phyloP scores from a whole-genome alignment of 2,888 invertebrate species.

The Pyralis farinalis region DNA sequence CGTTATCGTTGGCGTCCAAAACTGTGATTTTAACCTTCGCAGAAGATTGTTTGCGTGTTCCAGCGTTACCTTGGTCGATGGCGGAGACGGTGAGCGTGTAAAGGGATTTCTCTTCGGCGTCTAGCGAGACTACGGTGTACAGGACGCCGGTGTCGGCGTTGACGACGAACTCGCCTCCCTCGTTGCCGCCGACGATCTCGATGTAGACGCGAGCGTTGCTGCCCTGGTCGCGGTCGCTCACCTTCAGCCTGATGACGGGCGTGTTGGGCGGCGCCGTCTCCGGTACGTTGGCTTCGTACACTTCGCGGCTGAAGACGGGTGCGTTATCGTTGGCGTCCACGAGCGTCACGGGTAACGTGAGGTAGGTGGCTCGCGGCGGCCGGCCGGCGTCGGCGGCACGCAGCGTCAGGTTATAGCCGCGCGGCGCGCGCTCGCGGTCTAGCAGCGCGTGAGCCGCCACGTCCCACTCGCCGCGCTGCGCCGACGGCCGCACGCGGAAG shows the following conservation, averaged over 20 bases:
- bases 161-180: conserved; percentile 92
- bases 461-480: conserved; percentile 86
- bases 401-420: conserved; percentile 93
- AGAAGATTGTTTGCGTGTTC: conserved; percentile 91
- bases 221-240: conserved; percentile 91
- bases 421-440: conserved; percentile 88
- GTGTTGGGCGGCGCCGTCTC: conserved; percentile 95
- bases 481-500: conserved; percentile 86
- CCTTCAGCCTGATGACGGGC: conserved; percentile 92
- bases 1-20: conserved; percentile 96
- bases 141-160: conserved; percentile 94
- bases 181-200: conserved; percentile 95
- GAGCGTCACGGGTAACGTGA: conserved; percentile 90
- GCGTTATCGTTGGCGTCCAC: conserved; percentile 92
- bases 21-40: conserved; percentile 95
- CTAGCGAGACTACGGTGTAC: conserved; percentile 89
- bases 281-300: conserved; percentile 92
- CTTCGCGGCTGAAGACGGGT: conserved; percentile 92
- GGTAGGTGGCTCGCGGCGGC: conserved; percentile 89
- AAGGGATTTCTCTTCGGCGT: conserved; percentile 91
- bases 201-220: conserved; percentile 92
- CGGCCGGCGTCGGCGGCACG: conserved; percentile 91
- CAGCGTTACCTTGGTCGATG: conserved; percentile 92
- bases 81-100: conserved; percentile 95
- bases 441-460: conserved; percentile 89